Conservation (phyloP, 2,113 vertebrate species). For the Amazona vittata region DNA sequence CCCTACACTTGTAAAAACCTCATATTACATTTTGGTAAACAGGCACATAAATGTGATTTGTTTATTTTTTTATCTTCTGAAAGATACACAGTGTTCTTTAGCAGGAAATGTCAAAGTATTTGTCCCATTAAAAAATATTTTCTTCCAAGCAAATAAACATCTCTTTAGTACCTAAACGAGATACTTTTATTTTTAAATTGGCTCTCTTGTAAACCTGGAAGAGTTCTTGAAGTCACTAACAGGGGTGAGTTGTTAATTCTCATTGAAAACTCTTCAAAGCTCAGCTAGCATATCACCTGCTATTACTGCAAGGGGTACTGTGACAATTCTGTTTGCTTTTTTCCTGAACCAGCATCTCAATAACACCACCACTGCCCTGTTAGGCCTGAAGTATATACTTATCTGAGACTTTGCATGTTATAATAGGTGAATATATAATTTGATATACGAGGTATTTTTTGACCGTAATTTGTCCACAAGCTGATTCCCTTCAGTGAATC, state of each 20-base stretch:
- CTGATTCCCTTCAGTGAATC: not conserved
- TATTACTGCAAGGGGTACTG: not conserved
- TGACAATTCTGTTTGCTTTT: not conserved
- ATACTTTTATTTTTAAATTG: not conserved
- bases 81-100: constrained; percentile 12
- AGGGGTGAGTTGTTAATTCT: not conserved
- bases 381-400: not conserved
- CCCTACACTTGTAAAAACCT: not conserved
- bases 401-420: not conserved
- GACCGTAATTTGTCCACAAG: not conserved
- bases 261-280: not conserved
- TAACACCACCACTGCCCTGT: not conserved
- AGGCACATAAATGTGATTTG: not conserved
- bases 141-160: not conserved
- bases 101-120: not conserved
- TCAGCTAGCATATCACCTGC: not conserved
- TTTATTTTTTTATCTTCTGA: not conserved
- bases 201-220: not conserved
- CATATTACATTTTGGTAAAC: constrained; percentile 9
- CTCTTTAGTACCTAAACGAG: not conserved
- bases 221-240: not conserved
- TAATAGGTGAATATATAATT: not conserved
- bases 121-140: not conserved
- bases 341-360: not conserved
- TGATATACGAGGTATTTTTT: not conserved